These are phyloP conservation scores for Pachliopta kotzebuea DNA, from an alignment of 2,888 invertebrate species.

Conservation along the genomic window DNA sequence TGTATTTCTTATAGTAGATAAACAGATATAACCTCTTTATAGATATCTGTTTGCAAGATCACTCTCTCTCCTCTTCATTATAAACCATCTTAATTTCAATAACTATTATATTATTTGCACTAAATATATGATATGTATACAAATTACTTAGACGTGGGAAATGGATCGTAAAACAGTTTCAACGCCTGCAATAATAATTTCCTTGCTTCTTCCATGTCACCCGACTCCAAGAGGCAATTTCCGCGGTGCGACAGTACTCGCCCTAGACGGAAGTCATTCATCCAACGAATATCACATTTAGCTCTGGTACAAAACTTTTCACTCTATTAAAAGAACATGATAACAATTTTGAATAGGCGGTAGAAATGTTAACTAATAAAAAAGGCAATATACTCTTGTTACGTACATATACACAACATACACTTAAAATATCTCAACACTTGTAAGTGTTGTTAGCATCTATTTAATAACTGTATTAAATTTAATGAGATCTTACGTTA, in stretches of 20 bases:
- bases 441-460: not conserved
- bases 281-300: slow-evolving; percentile 42
- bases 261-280: slow-evolving; percentile 51
- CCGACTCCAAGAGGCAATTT: slow-evolving; percentile 52
- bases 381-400: too few species aligned
- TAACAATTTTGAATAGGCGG: too few species aligned
- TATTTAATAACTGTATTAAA: not conserved
- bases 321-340: slow-evolving; percentile 8
- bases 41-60: too few species aligned
- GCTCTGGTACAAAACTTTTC: slow-evolving; percentile 20
- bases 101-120: not conserved
- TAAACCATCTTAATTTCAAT: too few species aligned
- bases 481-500: slow-evolving; percentile 43
- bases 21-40: too few species aligned
- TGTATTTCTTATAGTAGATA: too few species aligned
- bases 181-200: slow-evolving; percentile 51
- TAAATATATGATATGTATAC: not conserved
- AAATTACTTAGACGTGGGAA: slow-evolving; percentile 47
- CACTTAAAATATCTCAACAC: too few species aligned
- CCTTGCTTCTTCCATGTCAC: slow-evolving; percentile 51
- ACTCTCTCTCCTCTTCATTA: too few species aligned
- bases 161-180: slow-evolving; percentile 51
- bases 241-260: slow-evolving; percentile 52
- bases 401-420: too few species aligned
- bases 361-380: too few species aligned